phyloP scores from a whole-genome alignment of 2,797 vertebrate genomes.

The Esox masquinongy region DNA sequence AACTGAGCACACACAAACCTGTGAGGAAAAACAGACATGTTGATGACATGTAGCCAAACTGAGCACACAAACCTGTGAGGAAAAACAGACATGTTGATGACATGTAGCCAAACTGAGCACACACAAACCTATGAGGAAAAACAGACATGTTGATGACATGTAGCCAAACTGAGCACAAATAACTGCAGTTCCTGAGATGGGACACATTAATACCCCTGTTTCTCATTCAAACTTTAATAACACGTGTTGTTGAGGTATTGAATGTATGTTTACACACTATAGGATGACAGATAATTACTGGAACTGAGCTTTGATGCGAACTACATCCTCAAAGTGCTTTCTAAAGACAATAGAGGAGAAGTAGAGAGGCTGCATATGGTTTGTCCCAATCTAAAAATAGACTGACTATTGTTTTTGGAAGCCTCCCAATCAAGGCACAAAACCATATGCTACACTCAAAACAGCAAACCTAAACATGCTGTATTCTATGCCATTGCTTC shows the following conservation, averaged over 20 bases:
- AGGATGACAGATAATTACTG: not conserved
- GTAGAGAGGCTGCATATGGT: not conserved
- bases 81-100: not conserved
- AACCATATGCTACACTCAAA: not conserved
- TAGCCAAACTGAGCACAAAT: not conserved
- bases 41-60: constrained; percentile 35
- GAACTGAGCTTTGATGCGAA: constrained; percentile 7
- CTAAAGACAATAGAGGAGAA: constrained; percentile 7
- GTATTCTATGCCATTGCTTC: no score
- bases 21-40: not conserved
- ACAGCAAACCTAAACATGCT: no score
- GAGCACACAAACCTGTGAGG: constrained; percentile 66
- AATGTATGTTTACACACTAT: not conserved
- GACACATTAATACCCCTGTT: no score
- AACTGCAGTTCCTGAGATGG: not conserved
- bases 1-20: constrained; percentile 47
- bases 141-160: not conserved
- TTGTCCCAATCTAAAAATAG: constrained; percentile 13
- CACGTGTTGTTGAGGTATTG: not conserved
- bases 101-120: constrained; percentile 62
- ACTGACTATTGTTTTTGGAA: constrained; percentile 16
- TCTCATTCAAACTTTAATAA: no score
- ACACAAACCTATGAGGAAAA: constrained; percentile 55
- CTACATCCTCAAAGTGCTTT: not conserved
- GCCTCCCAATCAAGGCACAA: constrained; percentile 11